Evolutionary conservation across 2,797 vertebrate species (phyloP).

Genomic region (Coregonus suidteri): DNA sequence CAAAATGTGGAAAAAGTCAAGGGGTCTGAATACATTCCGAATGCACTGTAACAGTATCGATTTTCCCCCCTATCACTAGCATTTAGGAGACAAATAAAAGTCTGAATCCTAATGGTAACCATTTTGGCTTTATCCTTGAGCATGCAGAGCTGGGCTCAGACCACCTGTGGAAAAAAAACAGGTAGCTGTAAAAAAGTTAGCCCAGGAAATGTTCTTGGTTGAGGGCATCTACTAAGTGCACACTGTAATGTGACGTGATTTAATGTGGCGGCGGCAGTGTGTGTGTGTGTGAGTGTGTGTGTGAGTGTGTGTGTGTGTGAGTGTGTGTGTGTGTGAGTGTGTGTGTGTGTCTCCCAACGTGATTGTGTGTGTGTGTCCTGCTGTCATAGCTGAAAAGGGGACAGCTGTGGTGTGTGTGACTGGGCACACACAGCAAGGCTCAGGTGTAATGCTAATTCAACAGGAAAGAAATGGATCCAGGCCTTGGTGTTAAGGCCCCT

Average conservation of each 20-base stretch:
- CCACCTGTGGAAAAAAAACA: conserved; percentile 10
- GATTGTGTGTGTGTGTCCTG: conserved; percentile 6
- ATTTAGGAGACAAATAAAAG: background rate
- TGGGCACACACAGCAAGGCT: conserved; percentile 30
- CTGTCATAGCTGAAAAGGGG: conserved; percentile 1
- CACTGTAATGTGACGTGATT: conserved; percentile 47
- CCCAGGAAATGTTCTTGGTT: conserved; percentile 32
- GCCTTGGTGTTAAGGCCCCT: background rate
- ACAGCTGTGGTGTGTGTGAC: conserved; percentile 8
- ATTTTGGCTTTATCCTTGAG: background rate
- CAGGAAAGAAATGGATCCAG: conserved; percentile 23
- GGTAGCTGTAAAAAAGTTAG: conserved; percentile 7
- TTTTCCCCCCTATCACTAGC: too few relatives aligned
- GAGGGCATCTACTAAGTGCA: conserved; percentile 43
- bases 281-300: conserved; percentile 14
- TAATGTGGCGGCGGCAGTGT: conserved; percentile 37
- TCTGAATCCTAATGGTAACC: conserved; percentile 7
- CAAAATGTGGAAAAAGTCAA: too few relatives aligned
- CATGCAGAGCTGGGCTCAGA: conserved; percentile 11
- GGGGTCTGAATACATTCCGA: too few relatives aligned
- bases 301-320: conserved; percentile 12
- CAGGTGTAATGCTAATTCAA: conserved; percentile 36
- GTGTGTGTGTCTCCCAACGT: background rate
- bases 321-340: background rate
- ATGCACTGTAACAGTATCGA: too few relatives aligned